Conservation (phyloP, 2,888 invertebrate genomes). For the Troides oblongomaculatus region DNA sequence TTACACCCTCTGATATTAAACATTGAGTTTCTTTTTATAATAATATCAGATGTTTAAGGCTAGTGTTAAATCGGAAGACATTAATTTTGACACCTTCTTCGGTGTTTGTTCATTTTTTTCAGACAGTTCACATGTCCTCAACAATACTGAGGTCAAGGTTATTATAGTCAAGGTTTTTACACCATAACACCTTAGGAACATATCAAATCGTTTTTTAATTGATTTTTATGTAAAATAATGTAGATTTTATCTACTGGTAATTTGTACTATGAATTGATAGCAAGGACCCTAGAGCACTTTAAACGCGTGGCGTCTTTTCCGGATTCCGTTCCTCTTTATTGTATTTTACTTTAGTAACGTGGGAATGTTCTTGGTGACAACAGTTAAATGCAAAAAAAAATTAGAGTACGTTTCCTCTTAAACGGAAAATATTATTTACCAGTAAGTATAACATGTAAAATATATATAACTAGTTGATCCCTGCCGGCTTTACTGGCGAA, state of each 20-base stretch:
- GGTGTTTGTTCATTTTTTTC: constrained; percentile 51
- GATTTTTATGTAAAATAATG: constrained; percentile 14
- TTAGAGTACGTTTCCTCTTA: too few relatives aligned
- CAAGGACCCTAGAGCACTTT: background rate
- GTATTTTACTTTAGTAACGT: background rate
- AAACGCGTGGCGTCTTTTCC: background rate
- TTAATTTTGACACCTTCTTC: constrained; percentile 58
- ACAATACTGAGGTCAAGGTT: constrained; percentile 55
- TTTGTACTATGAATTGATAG: constrained; percentile 3
- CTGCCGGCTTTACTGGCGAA: too few relatives aligned
- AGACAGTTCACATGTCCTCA: constrained; percentile 45
- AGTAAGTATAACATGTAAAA: too few relatives aligned
- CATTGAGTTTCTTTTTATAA: background rate
- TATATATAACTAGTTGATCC: too few relatives aligned
- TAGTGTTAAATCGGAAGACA: constrained; percentile 51
- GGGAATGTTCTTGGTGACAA: too few relatives aligned
- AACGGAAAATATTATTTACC: too few relatives aligned
- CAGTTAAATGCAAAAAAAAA: too few relatives aligned
- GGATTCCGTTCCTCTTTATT: background rate
- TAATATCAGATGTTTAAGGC: constrained; percentile 21
- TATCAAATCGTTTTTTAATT: constrained; percentile 9
- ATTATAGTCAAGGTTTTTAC: constrained; percentile 41
- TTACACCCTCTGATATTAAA: background rate
- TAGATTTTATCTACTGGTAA: constrained; percentile 4
- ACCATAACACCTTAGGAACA: constrained; percentile 29